phyloP scores from a whole-genome alignment of 2,888 invertebrate genomes.

The Digitonthophagus gazella region DNA sequence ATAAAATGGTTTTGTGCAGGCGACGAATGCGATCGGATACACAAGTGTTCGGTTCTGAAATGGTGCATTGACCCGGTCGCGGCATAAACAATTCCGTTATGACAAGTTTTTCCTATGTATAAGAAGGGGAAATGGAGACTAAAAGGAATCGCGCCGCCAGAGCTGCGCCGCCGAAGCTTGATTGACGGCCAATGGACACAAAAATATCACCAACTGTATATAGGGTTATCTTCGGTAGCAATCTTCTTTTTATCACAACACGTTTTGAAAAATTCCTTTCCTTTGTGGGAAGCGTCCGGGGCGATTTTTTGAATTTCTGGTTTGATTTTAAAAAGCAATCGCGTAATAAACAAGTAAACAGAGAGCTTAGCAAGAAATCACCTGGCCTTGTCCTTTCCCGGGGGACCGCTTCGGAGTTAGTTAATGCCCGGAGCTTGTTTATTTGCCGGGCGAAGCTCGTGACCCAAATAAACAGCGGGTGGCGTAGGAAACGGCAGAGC shows the following conservation, averaged over 20 bases:
- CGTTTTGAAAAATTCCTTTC: background rate
- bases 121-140: constrained; percentile 28
- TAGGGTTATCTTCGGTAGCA: background rate
- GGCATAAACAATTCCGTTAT: constrained; percentile 33
- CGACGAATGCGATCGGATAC: background rate
- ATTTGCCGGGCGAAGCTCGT: constrained; percentile 8
- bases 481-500: background rate
- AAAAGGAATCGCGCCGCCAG: background rate
- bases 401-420: background rate
- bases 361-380: background rate
- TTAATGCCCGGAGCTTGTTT: constrained; percentile 16
- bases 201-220: background rate
- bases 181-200: background rate
- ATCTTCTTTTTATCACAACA: background rate
- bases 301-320: too few relatives aligned
- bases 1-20: background rate
- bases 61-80: background rate
- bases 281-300: too few relatives aligned
- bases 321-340: too few relatives aligned
- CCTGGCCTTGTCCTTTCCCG: constrained; percentile 6
- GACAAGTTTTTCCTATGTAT: constrained; percentile 32
- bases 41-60: background rate
- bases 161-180: background rate
- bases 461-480: constrained; percentile 17
- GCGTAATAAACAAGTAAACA: background rate